Evolutionary conservation across 2,113 vertebrate species (phyloP).

Genomic region (Stomatorhinus ivindoensis): DNA sequence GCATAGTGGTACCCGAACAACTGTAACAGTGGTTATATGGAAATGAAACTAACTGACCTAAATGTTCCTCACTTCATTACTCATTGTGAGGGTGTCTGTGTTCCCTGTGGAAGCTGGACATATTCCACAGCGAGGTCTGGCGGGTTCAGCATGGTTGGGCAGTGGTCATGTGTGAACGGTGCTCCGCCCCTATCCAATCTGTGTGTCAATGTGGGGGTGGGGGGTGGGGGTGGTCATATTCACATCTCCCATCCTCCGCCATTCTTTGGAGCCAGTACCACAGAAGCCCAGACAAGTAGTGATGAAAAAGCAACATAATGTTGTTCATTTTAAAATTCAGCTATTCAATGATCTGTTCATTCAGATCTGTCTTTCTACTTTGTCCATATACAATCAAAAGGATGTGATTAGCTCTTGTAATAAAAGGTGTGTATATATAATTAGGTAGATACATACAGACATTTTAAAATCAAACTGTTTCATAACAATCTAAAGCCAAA

Average conservation of each 20-base stretch:
- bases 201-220: background rate
- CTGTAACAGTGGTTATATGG: background rate
- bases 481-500: background rate
- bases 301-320: background rate
- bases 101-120: background rate
- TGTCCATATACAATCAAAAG: background rate
- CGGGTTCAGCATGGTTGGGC: slow-evolving; percentile 23
- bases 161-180: slow-evolving; percentile 16
- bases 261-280: background rate
- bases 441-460: background rate
- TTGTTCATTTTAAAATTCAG: background rate
- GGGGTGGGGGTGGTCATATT: background rate
- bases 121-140: slow-evolving; percentile 1
- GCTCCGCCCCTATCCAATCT: slow-evolving; percentile 18
- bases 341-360: background rate
- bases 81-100: background rate
- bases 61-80: slow-evolving; percentile 18
- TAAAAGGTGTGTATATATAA: background rate
- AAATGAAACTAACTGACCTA: slow-evolving; percentile 13
- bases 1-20: background rate
- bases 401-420: background rate
- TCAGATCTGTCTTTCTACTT: background rate
- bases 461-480: background rate
- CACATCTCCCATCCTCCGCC: background rate
- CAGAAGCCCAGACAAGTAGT: background rate